phyloP scores from a whole-genome alignment of 2,113 vertebrate genomes.

The Herpetotheres cachinnans region DNA sequence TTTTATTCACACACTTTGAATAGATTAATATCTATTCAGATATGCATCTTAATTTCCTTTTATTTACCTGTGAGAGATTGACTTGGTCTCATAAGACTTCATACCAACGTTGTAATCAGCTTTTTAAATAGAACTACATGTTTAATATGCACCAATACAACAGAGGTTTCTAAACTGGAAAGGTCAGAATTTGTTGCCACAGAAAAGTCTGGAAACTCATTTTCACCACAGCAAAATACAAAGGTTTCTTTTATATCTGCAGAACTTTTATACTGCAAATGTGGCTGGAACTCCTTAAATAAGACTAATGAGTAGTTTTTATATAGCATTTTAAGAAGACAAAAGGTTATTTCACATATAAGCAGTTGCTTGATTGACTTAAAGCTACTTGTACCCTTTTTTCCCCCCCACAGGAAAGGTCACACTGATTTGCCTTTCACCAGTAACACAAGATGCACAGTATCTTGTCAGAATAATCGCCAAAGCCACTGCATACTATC shows the following conservation, averaged over 20 bases:
- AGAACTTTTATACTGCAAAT: background rate
- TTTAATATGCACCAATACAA: constrained; percentile 18
- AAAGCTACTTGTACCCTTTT: background rate
- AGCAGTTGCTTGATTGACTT: background rate
- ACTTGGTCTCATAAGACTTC: background rate
- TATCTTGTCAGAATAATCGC: background rate
- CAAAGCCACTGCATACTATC: background rate
- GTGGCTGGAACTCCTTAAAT: background rate
- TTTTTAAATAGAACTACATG: constrained; percentile 31
- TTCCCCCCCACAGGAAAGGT: background rate
- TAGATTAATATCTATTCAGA: background rate
- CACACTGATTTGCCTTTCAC: background rate
- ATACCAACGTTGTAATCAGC: background rate
- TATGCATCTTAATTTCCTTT: constrained; percentile 29
- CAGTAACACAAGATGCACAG: background rate
- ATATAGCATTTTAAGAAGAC: background rate
- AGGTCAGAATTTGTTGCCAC: constrained; percentile 19
- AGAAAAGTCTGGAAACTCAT: constrained; percentile 11
- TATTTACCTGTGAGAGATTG: constrained; percentile 28
- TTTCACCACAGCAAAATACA: background rate
- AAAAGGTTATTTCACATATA: background rate
- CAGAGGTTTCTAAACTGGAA: background rate
- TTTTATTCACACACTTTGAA: background rate
- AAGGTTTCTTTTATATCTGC: background rate
- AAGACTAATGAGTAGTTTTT: background rate